Evolutionary conservation across 2,113 vertebrate genomes (phyloP).

Genomic region (Narcine bancroftii): DNA sequence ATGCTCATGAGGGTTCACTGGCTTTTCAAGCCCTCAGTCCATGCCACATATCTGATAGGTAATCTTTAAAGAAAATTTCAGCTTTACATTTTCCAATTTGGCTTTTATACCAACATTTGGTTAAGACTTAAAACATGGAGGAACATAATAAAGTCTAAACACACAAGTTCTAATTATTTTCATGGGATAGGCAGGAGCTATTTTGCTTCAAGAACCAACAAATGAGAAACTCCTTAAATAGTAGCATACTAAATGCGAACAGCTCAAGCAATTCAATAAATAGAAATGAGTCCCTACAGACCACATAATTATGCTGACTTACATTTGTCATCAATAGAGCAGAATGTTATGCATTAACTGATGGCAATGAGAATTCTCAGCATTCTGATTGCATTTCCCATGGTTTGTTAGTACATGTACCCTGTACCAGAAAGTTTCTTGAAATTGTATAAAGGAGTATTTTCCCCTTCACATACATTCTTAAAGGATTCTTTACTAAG

Average conservation of each 20-base stretch:
- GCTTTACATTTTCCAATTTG: not conserved
- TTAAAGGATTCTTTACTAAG: not conserved
- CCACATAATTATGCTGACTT: not conserved
- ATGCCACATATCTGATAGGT: not conserved
- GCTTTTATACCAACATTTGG: not conserved
- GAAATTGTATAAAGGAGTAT: not conserved
- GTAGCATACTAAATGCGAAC: not conserved
- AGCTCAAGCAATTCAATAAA: not conserved
- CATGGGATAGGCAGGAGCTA: not conserved
- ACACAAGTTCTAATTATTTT: conserved; percentile 11
- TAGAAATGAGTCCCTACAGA: not conserved
- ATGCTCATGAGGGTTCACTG: not conserved
- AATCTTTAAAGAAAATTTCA: not conserved
- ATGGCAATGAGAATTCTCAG: not conserved
- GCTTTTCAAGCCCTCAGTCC: not conserved
- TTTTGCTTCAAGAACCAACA: not conserved
- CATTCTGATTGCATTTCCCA: not conserved
- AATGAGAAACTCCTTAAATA: conserved; percentile 24
- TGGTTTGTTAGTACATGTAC: no score
- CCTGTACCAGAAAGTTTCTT: not conserved
- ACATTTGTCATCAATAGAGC: not conserved
- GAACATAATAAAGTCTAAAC: not conserved
- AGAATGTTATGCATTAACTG: not conserved
- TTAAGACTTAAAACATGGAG: not conserved
- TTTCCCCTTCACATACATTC: not conserved